phyloP scores from a whole-genome alignment of 1,140 invertebrate genomes.

The Charaxes varanes region DNA sequence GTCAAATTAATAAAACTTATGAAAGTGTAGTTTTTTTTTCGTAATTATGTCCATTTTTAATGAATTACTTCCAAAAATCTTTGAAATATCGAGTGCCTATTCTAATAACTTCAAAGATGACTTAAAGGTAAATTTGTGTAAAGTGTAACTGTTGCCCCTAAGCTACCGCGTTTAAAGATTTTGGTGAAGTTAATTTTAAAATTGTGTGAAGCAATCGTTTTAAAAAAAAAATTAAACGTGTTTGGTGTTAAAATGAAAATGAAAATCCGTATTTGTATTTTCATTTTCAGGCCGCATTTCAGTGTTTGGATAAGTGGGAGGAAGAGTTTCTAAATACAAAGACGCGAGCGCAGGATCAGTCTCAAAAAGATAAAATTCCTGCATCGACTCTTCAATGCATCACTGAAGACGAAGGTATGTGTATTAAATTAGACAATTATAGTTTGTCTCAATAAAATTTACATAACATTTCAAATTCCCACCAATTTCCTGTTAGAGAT shows the following conservation, averaged over 20 bases:
- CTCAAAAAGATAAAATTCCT: constrained; percentile 40
- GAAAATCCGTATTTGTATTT: constrained; percentile 11
- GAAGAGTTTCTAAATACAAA: constrained; percentile 44
- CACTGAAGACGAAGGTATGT: constrained; percentile 49
- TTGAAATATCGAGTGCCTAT: constrained; percentile 42
- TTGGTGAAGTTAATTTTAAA: too few relatives aligned
- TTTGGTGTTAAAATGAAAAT: constrained; percentile 11
- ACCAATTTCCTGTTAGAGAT: too few relatives aligned
- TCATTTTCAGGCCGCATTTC: constrained; percentile 41
- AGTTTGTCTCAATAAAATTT: too few relatives aligned
- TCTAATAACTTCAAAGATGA: constrained; percentile 46
- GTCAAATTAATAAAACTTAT: constrained; percentile 43
- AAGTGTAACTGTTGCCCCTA: too few relatives aligned
- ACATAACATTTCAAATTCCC: too few relatives aligned
- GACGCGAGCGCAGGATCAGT: constrained; percentile 33
- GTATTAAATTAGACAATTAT: too few relatives aligned
- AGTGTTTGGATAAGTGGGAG: constrained; percentile 50
- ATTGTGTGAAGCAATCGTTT: too few relatives aligned
- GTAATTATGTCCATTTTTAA: constrained; percentile 62
- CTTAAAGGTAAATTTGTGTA: constrained; percentile 41
- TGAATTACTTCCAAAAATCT: constrained; percentile 52
- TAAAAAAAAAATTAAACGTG: neutral
- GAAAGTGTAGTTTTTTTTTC: constrained; percentile 37
- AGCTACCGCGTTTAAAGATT: too few relatives aligned
- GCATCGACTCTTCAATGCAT: constrained; percentile 50